These are phyloP conservation scores for Emys orbicularis DNA, from an alignment of 2,797 vertebrate species.

Conservation along the genomic window DNA sequence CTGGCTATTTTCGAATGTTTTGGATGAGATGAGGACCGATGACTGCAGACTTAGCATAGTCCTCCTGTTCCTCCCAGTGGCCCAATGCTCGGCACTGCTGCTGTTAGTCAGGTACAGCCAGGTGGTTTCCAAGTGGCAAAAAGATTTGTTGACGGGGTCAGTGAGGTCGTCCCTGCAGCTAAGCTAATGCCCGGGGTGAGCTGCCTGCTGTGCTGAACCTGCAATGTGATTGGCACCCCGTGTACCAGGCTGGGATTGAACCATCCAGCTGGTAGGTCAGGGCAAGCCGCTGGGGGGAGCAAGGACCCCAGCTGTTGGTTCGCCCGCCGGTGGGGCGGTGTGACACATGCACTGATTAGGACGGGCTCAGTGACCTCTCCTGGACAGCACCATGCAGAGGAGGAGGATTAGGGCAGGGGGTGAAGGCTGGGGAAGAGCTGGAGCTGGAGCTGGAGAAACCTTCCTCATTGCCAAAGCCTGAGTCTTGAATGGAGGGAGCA, in stretches of 20 bases:
- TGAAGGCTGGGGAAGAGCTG: too few species aligned
- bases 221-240: too few species aligned
- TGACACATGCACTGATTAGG: too few species aligned
- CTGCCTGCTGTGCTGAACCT: too few species aligned
- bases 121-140: neutral
- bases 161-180: too few species aligned
- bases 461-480: neutral
- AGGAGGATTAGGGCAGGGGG: too few species aligned
- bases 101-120: neutral
- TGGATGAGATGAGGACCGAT: neutral
- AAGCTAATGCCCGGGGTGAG: too few species aligned
- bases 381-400: neutral
- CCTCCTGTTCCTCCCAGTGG: neutral
- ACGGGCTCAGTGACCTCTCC: too few species aligned
- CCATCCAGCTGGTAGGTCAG: neutral
- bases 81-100: neutral
- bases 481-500: neutral
- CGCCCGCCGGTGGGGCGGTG: too few species aligned
- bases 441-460: too few species aligned
- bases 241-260: neutral
- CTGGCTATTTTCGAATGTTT: neutral
- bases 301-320: too few species aligned
- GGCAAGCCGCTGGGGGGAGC: neutral
- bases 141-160: too few species aligned
- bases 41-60: neutral